A percentile compares a stretch with the other conserved stretches of the same genome.
phyloP scores from a whole-genome alignment of 2,113 vertebrate genomes.

The Alouatta palliata region DNA sequence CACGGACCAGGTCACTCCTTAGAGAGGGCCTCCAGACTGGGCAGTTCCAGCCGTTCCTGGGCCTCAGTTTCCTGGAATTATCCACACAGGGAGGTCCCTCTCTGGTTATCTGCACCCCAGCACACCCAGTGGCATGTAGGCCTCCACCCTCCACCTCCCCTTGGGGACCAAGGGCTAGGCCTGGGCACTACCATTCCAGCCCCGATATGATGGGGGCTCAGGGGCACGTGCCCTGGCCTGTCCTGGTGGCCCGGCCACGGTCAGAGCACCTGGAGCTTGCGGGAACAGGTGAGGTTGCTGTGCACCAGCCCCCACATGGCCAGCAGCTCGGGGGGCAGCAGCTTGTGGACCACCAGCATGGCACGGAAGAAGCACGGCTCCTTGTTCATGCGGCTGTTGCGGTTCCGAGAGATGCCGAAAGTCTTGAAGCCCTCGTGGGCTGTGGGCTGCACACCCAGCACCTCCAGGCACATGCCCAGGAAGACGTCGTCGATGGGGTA shows the following conservation, averaged over 20 bases:
- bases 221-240: neutral
- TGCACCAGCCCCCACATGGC: conserved; percentile 96
- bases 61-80: neutral
- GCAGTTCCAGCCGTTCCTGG: neutral
- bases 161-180: neutral
- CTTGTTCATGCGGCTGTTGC: conserved; percentile 94
- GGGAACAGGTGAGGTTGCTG: conserved; percentile 91
- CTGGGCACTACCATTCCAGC: neutral
- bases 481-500: conserved; percentile 98
- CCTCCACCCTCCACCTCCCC: neutral
- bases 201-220: neutral
- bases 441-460: conserved; percentile 88
- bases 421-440: conserved; percentile 96
- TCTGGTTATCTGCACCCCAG: neutral
- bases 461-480: conserved; percentile 96
- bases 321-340: conserved; percentile 91
- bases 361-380: conserved; percentile 95
- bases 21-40: neutral
- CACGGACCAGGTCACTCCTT: neutral
- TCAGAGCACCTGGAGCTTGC: conserved; percentile 90
- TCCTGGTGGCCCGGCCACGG: neutral
- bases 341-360: conserved; percentile 98
- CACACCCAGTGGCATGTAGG: neutral
- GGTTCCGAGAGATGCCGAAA: conserved; percentile 94
- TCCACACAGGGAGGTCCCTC: neutral